Conservation (phyloP, 37 sponge, comb jelly and placozoan species). For the Agelas oroides region DNA sequence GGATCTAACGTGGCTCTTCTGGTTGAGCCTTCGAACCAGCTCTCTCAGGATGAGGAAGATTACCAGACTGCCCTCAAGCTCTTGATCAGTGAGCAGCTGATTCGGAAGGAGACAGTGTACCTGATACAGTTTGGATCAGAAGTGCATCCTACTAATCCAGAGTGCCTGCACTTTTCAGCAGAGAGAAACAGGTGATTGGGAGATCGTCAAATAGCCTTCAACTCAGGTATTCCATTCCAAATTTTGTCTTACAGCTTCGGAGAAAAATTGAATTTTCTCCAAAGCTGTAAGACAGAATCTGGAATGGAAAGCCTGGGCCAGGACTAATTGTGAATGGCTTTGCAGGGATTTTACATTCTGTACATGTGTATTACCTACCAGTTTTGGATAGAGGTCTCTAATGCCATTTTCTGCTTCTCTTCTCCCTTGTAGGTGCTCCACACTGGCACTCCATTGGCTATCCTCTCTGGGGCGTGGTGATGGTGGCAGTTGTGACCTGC, state of each 20-base stretch:
- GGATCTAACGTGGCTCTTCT: constrained; percentile 32
- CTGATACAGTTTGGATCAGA: constrained; percentile 18
- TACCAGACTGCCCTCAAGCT: not conserved
- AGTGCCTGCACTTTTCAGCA: not conserved
- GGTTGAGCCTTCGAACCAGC: constrained; percentile 24
- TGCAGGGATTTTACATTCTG: too few species aligned
- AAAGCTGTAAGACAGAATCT: too few species aligned
- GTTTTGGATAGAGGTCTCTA: too few species aligned
- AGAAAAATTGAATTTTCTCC: too few species aligned
- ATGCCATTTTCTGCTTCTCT: too few species aligned
- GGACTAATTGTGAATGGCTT: too few species aligned
- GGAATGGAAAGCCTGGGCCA: too few species aligned
- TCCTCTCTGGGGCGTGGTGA: constrained; percentile 2
- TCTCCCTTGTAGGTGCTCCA: not conserved
- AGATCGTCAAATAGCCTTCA: too few species aligned
- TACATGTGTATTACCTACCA: too few species aligned
- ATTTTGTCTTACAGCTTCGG: too few species aligned
- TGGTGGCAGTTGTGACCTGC: constrained; percentile 14
- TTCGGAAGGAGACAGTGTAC: constrained; percentile 18
- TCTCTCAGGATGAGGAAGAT: not conserved
- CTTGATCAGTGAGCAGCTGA: constrained; percentile 32
- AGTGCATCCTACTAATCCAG: not conserved
- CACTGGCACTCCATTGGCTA: constrained; percentile 18
- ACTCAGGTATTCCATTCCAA: too few species aligned
- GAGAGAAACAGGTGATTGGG: not conserved